A percentile compares a stretch with the other conserved stretches of the same genome.
phyloP scores from a whole-genome alignment of 2,797 vertebrate genomes.

The Eptatretus atami region DNA sequence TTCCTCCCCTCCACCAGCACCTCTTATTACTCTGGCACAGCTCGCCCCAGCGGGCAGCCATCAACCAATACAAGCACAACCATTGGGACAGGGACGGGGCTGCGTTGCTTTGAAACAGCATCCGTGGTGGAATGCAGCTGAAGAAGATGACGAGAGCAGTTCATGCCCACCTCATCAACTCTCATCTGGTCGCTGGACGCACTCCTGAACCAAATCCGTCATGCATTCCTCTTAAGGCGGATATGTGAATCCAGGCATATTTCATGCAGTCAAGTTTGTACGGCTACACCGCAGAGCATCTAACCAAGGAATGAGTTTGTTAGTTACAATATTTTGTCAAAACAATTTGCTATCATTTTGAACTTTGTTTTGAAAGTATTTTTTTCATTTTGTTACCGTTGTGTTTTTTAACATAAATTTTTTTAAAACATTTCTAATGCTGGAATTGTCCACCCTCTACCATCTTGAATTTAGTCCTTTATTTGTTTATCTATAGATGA shows the following conservation, averaged over 20 bases:
- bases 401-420: too few relatives aligned
- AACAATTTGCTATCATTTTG: too few relatives aligned
- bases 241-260: slow-evolving; percentile 12
- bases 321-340: too few relatives aligned
- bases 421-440: too few relatives aligned
- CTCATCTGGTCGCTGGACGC: slow-evolving; percentile 21
- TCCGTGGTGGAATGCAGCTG: slow-evolving; percentile 35
- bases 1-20: slow-evolving; percentile 15
- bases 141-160: slow-evolving; percentile 22
- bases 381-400: too few relatives aligned
- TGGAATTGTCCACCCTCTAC: too few relatives aligned
- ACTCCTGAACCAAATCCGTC: slow-evolving; percentile 42
- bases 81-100: slow-evolving; percentile 16
- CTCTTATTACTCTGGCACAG: slow-evolving; percentile 13
- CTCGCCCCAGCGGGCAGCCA: slow-evolving; percentile 11
- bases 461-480: too few relatives aligned
- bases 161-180: slow-evolving; percentile 7
- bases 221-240: slow-evolving; percentile 39
- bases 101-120: slow-evolving; percentile 45
- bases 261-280: too few relatives aligned
- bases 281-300: too few relatives aligned
- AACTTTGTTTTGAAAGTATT: too few relatives aligned
- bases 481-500: too few relatives aligned
- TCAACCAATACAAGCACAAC: slow-evolving; percentile 8
- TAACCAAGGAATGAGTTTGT: too few relatives aligned